Conservation (phyloP, 37 sponge, comb jelly and placozoan genomes). For the Eunapius fragilis region DNA sequence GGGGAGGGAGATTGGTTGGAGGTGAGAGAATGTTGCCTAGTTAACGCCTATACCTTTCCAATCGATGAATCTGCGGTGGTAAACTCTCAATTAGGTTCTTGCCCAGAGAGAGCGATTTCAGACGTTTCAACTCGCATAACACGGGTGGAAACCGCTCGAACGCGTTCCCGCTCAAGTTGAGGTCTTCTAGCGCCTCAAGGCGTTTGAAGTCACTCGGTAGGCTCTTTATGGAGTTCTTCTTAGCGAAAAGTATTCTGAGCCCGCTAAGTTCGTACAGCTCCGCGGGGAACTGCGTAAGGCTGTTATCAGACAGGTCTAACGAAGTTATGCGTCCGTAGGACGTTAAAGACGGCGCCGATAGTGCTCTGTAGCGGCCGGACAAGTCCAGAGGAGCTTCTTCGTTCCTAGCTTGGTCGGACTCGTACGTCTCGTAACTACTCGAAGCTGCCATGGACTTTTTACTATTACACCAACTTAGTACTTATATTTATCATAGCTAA, state of each 20-base stretch:
- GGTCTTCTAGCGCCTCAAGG: constrained; percentile 24
- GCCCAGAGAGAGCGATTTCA: constrained; percentile 59
- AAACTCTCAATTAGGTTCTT: constrained; percentile 43
- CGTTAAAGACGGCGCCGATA: neutral
- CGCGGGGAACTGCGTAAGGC: constrained; percentile 23
- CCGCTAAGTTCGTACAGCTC: constrained; percentile 19
- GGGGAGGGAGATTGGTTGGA: too few species aligned
- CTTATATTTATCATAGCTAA: neutral
- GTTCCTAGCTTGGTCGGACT: neutral
- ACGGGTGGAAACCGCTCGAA: constrained; percentile 66
- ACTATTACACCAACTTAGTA: neutral
- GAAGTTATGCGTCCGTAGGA: neutral
- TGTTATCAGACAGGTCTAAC: constrained; percentile 55
- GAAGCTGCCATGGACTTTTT: neutral
- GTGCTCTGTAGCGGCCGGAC: constrained; percentile 1
- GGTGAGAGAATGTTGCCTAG: neutral
- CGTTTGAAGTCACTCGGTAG: constrained; percentile 55
- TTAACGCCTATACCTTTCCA: constrained; percentile 45
- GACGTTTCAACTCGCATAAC: constrained; percentile 24
- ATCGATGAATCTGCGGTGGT: constrained; percentile 41
- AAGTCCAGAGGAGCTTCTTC: constrained; percentile 11
- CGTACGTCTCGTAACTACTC: neutral
- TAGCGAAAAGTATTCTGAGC: constrained; percentile 26
- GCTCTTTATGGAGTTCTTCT: constrained; percentile 42
- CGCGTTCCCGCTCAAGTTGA: constrained; percentile 77